Evolutionary conservation across 2,888 invertebrate species (phyloP), one percentile per base, ranked within the genome.

Genomic region (Archips xylosteana): DNA sequence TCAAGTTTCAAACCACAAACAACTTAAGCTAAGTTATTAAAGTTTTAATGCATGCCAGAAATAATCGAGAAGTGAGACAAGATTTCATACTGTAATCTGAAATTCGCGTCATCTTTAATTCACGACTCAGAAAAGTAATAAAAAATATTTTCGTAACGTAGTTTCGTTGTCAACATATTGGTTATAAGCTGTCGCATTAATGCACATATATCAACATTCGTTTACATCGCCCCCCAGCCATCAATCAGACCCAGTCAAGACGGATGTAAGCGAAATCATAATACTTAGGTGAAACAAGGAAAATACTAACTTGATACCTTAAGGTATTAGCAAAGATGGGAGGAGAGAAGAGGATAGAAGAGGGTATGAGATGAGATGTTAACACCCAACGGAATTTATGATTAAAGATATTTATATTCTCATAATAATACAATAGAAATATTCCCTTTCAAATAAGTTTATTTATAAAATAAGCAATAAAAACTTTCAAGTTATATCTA

Each of bases 141-240:
- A 51, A 54, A 54, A 54, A 54, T 23, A 51, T n/a, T 51, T 51
- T 23, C 0, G 23, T 54, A 15, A 2, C 13, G 9, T 54, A 8
- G 15, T 54, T 54, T 54, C 9, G 54, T 23, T 9, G 54, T 54
- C 9, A 54, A 54, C 23, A 54, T 54, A 54, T 54, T 54, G n/a
- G 49, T 15, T 54, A 54, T 54, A 54, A 54, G 9, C 54, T 54
- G 54, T 54, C 54, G 23, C 15, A 54, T 54, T 62, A 62, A 39
- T 42, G 12, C 32, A 13, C 42, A 32, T 12, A 10, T 23, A 32
- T 54, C 36, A 49, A 54, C 54, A 54, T 54, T 54, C 23, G 23
- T 23, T 54, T 23, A 54, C 54, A 15, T 54, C 13, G 54, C 3
- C 23, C 54, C 54, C 54, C 23, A 23, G 54, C 9, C 54, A 9